Conservation (phyloP, 2,888 invertebrate species). For the Machimus atricapillus region DNA sequence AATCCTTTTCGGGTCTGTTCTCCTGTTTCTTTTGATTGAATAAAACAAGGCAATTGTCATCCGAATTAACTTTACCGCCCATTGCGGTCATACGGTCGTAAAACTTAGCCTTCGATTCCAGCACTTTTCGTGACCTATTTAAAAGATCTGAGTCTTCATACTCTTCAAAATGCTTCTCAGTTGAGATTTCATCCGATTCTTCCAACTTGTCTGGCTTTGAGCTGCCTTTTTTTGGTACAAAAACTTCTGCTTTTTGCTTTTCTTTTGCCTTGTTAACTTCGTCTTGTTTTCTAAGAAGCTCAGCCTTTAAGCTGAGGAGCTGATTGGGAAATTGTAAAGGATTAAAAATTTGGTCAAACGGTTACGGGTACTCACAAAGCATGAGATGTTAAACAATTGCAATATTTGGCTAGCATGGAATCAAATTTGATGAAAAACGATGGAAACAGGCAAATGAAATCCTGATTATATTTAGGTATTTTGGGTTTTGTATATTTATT, state of each 20-base stretch:
- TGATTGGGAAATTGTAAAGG: conserved; percentile 51
- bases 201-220: conserved; percentile 51
- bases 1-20: conserved; percentile 56
- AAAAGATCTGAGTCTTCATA: conserved; percentile 56
- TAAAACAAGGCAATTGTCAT: conserved; percentile 60
- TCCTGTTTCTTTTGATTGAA: conserved; percentile 62
- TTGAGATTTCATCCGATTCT: conserved; percentile 57
- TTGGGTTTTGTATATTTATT: too few relatives aligned
- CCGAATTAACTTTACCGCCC: conserved; percentile 58
- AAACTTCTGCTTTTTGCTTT: conserved; percentile 64
- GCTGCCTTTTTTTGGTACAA: conserved; percentile 59
- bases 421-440: too few relatives aligned
- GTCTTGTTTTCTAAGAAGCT: conserved; percentile 84
- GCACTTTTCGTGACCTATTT: conserved; percentile 62
- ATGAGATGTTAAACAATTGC: too few relatives aligned
- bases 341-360: not conserved
- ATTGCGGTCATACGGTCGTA: conserved; percentile 62
- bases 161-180: conserved; percentile 54
- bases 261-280: conserved; percentile 76
- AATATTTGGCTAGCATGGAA: too few relatives aligned
- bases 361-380: not conserved
- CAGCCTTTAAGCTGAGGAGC: conserved; percentile 87
- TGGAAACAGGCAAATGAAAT: too few relatives aligned
- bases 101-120: conserved; percentile 61
- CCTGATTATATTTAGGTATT: too few relatives aligned